Evolutionary conservation across 2,797 vertebrate species (phyloP), one percentile per base, ranked within the genome.

Genomic region (Gephyroberyx darwinii): DNA sequence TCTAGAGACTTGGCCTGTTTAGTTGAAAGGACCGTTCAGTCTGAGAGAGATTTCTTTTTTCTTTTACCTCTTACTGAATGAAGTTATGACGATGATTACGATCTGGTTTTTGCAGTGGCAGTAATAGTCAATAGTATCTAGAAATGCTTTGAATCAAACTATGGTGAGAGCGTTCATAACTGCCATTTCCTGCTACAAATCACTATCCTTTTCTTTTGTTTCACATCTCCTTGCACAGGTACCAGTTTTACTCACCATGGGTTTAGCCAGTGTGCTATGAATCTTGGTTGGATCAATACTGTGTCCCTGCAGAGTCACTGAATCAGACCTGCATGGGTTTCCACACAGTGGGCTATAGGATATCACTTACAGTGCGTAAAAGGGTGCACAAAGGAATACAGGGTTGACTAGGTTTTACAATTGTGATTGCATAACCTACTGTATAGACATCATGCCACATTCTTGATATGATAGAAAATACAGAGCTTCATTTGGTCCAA

Each of bases 271-370:
- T 47, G 53, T 71, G 74, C 81, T 19, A 75, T 87, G 73, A 84
- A 84, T 90, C 84, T 55, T 17, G 26, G 39, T 62, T 62, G 72
- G 82, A 91, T 92, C 89, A 76, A 90, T 91, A 89, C 68, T 66
- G 65, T 52, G 65, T 71, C 88, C 81, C 68, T 71, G 71, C 68
- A 74, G 67, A 80, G 71, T 71, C 69, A 71, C 61, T 69, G 77
- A 81, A 78, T 83, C 83, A 81, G 68, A 75, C 71, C 77, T 71
- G 61, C 50, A 37, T 37, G 58, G 33, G 62, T 75, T 82, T 84
- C 77, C 78, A 56, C 58, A 68, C 62, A 70, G 45, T 31, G 56
- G 56, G 57, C 77, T 70, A 71, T 59, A 39, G 76, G 54, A 80
- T 65, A 74, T 71, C 35, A 59, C 56, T 70, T 52, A 55, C 69